Conservation (phyloP, 1,140 invertebrate species). For the Trichogramma pretiosum region DNA sequence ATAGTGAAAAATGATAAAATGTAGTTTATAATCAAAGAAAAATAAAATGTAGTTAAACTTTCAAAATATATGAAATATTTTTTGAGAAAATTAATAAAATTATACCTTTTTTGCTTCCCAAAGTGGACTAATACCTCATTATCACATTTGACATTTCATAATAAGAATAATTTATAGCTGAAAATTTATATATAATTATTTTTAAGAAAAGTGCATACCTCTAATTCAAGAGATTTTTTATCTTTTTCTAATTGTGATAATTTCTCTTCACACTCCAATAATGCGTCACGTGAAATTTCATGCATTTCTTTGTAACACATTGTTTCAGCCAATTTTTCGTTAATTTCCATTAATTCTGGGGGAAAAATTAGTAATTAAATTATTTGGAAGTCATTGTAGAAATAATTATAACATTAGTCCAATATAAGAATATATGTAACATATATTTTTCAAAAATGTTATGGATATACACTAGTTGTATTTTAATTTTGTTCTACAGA, state of each 20-base stretch:
- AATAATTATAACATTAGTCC: neutral
- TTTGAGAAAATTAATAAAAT: too few species aligned
- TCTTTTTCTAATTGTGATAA: slow-evolving; percentile 37
- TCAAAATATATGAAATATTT: too few species aligned
- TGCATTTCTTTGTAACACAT: slow-evolving; percentile 34
- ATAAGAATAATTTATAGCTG: too few species aligned
- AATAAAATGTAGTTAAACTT: too few species aligned
- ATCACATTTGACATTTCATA: too few species aligned
- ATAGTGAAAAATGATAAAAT: too few species aligned
- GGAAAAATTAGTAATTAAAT: slow-evolving; percentile 9
- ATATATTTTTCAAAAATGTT: slow-evolving; percentile 1
- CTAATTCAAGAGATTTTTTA: slow-evolving; percentile 35
- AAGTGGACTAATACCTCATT: too few species aligned
- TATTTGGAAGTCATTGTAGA: neutral
- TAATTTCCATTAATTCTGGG: slow-evolving; percentile 35
- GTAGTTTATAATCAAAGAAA: too few species aligned
- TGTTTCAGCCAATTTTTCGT: slow-evolving; percentile 27
- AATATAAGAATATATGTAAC: neutral
- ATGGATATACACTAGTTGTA: too few species aligned
- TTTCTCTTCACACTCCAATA: slow-evolving; percentile 37
- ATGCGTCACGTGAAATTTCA: slow-evolving; percentile 36
- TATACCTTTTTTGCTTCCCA: too few species aligned
- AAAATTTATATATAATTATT: too few species aligned
- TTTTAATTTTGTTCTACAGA: too few species aligned
- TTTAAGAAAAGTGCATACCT: slow-evolving; percentile 32